Evolutionary conservation across 2,888 invertebrate species (phyloP).

Genomic region (Agriopis marginaria): DNA sequence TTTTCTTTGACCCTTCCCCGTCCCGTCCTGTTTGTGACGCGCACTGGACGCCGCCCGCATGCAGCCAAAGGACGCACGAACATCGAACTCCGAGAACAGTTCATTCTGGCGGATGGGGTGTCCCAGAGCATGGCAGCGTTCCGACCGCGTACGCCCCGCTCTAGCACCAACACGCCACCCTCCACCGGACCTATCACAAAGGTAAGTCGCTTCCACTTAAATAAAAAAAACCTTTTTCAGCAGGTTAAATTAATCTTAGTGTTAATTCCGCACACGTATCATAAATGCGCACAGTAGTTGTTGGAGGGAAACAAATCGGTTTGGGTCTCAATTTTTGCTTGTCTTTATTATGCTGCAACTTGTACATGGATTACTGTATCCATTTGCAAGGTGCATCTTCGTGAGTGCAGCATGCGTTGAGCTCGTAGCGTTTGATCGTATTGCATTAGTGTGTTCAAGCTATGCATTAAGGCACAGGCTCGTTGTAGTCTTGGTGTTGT

Average conservation of each 20-base stretch:
- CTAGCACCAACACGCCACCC: slow-evolving; percentile 90
- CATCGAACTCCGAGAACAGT: slow-evolving; percentile 99
- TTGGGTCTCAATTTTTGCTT: slow-evolving; percentile 76
- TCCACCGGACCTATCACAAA: slow-evolving; percentile 97
- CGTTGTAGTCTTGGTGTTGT: slow-evolving; percentile 84
- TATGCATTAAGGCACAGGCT: slow-evolving; percentile 81
- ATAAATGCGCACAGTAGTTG: slow-evolving; percentile 83
- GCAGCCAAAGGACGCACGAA: slow-evolving; percentile 99
- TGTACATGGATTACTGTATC: slow-evolving; percentile 79
- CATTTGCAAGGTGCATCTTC: slow-evolving; percentile 80
- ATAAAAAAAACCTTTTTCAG: slow-evolving; percentile 60
- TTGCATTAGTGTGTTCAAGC: slow-evolving; percentile 83
- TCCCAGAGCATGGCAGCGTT: slow-evolving; percentile 99
- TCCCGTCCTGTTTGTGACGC: slow-evolving; percentile 68
- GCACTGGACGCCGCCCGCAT: slow-evolving; percentile 86
- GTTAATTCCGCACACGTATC: slow-evolving; percentile 79
- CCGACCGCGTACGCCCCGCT: slow-evolving; percentile 96
- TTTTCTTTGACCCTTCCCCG: slow-evolving; percentile 70
- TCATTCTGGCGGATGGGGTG: slow-evolving; percentile 99
- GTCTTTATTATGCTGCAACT: slow-evolving; percentile 74
- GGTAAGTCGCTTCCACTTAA: slow-evolving; percentile 87
- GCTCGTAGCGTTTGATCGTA: slow-evolving; percentile 84
- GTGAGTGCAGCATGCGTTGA: slow-evolving; percentile 83
- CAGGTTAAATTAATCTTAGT: slow-evolving; percentile 70
- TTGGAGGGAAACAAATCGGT: slow-evolving; percentile 83